These are phyloP conservation scores for Brachyhypopomus occidentalis DNA, from an alignment of 2,113 vertebrate genomes.

Conservation along the genomic window DNA sequence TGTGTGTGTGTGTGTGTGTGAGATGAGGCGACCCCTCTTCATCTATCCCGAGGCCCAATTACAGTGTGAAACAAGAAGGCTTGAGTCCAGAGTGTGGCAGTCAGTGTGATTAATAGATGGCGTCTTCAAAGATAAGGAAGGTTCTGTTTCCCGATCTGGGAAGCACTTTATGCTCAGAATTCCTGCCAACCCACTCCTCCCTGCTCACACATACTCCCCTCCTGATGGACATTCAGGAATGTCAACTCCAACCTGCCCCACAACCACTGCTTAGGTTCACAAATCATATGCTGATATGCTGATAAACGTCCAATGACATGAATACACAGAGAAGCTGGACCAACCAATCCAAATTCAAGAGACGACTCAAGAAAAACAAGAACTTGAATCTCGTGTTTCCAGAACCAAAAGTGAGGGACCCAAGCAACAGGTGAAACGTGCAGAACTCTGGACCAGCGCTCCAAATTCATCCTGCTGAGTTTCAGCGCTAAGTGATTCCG, in stretches of 20 bases:
- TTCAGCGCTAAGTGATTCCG: too few species aligned
- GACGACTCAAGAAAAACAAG: too few species aligned
- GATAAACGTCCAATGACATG: too few species aligned
- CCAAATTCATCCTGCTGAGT: too few species aligned
- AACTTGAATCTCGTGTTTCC: too few species aligned
- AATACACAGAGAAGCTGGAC: too few species aligned
- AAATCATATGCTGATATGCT: too few species aligned
- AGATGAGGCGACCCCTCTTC: not conserved
- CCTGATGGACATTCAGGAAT: slow-evolving; percentile 33
- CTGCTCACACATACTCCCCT: slow-evolving; percentile 47
- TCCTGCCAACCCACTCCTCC: slow-evolving; percentile 52
- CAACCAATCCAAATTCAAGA: too few species aligned
- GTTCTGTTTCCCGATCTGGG: slow-evolving; percentile 42
- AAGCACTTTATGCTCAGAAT: slow-evolving; percentile 47
- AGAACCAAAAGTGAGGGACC: too few species aligned
- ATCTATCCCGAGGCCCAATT: not conserved
- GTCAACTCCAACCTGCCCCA: slow-evolving; percentile 26
- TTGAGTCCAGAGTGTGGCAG: slow-evolving; percentile 38
- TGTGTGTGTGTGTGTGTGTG: too few species aligned
- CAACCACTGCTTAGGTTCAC: not conserved
- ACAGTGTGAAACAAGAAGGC: slow-evolving; percentile 3
- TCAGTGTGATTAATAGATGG: slow-evolving; percentile 49
- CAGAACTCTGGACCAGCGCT: too few species aligned
- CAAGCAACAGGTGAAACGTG: too few species aligned
- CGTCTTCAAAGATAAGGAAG: slow-evolving; percentile 41